A percentile compares a stretch with the other conserved stretches of the same genome.
These are phyloP conservation scores for Ichneumoninae sp. DNA, from an alignment of 2,888 invertebrate species.

Conservation along the genomic window DNA sequence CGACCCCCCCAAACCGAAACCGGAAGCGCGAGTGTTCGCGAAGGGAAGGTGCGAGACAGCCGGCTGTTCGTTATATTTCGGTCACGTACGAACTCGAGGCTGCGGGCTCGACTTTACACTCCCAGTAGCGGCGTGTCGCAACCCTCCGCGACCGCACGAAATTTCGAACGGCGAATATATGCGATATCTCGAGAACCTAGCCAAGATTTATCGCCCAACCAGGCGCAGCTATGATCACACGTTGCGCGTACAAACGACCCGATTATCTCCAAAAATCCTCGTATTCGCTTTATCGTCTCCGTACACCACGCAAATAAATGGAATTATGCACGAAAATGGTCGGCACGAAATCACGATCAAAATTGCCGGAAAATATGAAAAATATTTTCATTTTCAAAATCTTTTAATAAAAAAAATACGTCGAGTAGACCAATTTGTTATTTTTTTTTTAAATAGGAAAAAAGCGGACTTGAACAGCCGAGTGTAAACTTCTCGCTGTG, in stretches of 20 bases:
- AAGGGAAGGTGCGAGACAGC: slow-evolving; percentile 32
- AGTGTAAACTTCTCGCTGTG: too few relatives aligned
- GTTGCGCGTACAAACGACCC: slow-evolving; percentile 14
- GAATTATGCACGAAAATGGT: not conserved
- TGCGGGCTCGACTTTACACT: slow-evolving; percentile 32
- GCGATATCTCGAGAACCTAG: slow-evolving; percentile 42
- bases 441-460: not conserved
- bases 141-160: slow-evolving; percentile 32
- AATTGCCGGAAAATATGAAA: not conserved
- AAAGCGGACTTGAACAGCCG: too few relatives aligned
- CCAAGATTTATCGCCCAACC: slow-evolving; percentile 41
- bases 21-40: slow-evolving; percentile 57
- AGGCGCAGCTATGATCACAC: slow-evolving; percentile 16
- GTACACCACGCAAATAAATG: slow-evolving; percentile 1
- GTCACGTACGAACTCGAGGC: slow-evolving; percentile 72
- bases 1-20: slow-evolving; percentile 31
- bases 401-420: not conserved
- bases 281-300: not conserved
- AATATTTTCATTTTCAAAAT: not conserved
- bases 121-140: slow-evolving; percentile 21
- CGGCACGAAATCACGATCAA: not conserved
- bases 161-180: slow-evolving; percentile 40
- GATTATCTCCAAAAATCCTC: slow-evolving; percentile 17
- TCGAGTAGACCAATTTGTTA: too few relatives aligned
- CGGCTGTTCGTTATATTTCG: slow-evolving; percentile 68